phyloP scores from a whole-genome alignment of 2,113 vertebrate genomes.

The Megaceryle torquata region DNA sequence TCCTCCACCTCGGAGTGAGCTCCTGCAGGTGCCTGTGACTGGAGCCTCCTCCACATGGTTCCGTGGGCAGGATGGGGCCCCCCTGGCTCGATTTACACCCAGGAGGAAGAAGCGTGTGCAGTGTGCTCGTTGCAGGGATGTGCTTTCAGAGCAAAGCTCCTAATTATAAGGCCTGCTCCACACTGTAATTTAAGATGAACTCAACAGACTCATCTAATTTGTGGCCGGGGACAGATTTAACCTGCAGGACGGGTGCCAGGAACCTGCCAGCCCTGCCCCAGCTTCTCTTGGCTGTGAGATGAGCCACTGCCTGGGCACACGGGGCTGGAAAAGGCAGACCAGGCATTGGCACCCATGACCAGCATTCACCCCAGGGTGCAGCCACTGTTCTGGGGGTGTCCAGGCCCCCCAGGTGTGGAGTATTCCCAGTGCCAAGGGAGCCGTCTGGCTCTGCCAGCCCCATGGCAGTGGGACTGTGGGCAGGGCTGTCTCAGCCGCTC shows the following conservation, averaged over 20 bases:
- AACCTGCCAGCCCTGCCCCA: neutral
- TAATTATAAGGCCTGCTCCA: neutral
- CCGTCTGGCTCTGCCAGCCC: neutral
- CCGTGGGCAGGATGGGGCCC: neutral
- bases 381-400: neutral
- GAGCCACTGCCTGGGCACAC: fast-evolving
- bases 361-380: neutral
- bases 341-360: fast-evolving
- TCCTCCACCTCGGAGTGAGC: neutral
- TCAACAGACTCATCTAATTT: slow-evolving; percentile 38
- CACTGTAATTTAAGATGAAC: slow-evolving; percentile 51
- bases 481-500: neutral
- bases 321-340: fast-evolving
- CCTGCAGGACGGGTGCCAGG: neutral
- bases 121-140: neutral
- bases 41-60: fast-evolving
- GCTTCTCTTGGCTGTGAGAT: neutral
- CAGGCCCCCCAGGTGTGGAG: neutral
- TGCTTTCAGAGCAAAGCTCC: neutral
- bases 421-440: neutral
- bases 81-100: neutral
- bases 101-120: neutral
- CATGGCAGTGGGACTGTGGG: fast-evolving
- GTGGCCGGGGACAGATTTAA: slow-evolving; percentile 57
- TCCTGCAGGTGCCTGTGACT: neutral